These are phyloP conservation scores for Pyrochroa serraticornis DNA, from an alignment of 2,888 invertebrate genomes.

Conservation along the genomic window DNA sequence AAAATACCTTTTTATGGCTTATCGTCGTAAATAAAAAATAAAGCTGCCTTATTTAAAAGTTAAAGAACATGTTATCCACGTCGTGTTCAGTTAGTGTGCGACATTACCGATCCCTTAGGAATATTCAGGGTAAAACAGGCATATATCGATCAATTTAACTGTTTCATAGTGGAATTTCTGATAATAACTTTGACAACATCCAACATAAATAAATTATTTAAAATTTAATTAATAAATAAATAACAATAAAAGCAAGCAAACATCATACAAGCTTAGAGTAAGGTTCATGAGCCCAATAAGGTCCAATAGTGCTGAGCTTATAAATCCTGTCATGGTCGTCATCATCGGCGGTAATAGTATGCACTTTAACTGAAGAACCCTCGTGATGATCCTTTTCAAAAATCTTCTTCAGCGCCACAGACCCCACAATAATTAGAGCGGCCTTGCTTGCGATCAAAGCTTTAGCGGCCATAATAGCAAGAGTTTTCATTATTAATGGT, in stretches of 20 bases:
- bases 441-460: constrained; percentile 76
- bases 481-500: constrained; percentile 71
- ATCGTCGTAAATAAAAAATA: constrained; percentile 36
- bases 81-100: constrained; percentile 31
- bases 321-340: constrained; percentile 50
- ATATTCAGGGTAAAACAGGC: constrained; percentile 43
- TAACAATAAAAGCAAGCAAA: not conserved
- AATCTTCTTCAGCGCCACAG: constrained; percentile 73
- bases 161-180: too few species aligned
- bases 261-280: constrained; percentile 6
- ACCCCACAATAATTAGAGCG: constrained; percentile 73
- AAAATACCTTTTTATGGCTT: constrained; percentile 35
- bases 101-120: constrained; percentile 36
- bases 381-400: constrained; percentile 71
- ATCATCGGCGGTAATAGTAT: constrained; percentile 58
- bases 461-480: constrained; percentile 74
- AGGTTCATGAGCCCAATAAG: constrained; percentile 32
- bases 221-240: constrained; percentile 11
- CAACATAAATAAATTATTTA: constrained; percentile 37
- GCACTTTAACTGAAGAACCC: constrained; percentile 70
- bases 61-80: constrained; percentile 28
- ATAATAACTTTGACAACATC: too few species aligned
- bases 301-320: constrained; percentile 6
- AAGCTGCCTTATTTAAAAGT: constrained; percentile 34
- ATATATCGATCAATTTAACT: too few species aligned